Conservation (phyloP, 2,797 vertebrate genomes). For the Menidia menidia region DNA sequence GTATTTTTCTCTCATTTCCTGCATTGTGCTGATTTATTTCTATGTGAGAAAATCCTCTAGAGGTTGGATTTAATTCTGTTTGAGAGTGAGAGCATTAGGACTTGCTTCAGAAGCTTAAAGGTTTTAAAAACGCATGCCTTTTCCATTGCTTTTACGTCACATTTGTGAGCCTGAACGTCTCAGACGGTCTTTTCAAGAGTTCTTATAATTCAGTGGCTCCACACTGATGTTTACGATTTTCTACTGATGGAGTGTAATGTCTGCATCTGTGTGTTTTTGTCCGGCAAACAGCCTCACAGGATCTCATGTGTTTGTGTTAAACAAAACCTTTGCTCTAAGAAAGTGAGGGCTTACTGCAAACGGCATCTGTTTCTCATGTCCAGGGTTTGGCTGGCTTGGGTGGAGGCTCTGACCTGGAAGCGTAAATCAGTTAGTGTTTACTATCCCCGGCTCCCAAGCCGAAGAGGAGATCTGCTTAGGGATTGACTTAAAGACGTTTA, state of each 20-base stretch:
- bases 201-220: conserved; percentile 11
- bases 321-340: conserved; percentile 35
- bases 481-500: conserved; percentile 37
- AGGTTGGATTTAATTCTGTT: not conserved
- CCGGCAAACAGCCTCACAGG: conserved; percentile 47
- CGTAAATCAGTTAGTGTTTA: conserved; percentile 7
- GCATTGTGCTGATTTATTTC: not conserved
- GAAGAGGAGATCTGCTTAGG: conserved; percentile 34
- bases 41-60: not conserved
- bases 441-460: not conserved
- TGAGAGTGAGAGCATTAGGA: not conserved
- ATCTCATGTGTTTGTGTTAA: conserved; percentile 46
- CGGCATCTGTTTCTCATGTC: conserved; percentile 4
- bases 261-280: conserved; percentile 38
- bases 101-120: conserved; percentile 5
- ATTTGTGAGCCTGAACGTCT: conserved; percentile 2
- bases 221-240: not conserved
- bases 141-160: not conserved
- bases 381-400: conserved; percentile 20
- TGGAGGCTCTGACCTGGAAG: conserved; percentile 3
- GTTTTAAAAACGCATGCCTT: not conserved
- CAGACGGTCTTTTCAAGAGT: not conserved
- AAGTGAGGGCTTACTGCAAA: conserved; percentile 48
- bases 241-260: not conserved
- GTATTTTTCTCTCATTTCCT: not conserved